These are phyloP conservation scores for Takifugu flavidus DNA, from an alignment of 2,113 vertebrate genomes.

Conservation along the genomic window DNA sequence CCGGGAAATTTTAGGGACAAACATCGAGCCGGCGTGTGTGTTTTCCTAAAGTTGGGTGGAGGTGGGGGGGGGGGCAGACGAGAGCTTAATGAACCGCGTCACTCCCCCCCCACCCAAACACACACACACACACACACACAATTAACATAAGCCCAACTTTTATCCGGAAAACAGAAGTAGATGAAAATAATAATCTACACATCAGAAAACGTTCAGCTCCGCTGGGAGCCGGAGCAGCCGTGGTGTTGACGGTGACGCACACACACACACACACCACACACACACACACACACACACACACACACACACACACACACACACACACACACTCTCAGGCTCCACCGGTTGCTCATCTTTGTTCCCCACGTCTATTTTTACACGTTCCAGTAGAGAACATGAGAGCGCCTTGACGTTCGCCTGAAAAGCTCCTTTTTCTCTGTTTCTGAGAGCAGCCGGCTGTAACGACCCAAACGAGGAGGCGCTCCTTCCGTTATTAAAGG, in stretches of 20 bases:
- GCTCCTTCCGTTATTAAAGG: no score
- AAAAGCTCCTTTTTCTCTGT: background rate
- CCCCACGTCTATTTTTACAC: constrained; percentile 57
- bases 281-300: constrained; percentile 43
- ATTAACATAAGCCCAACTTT: constrained; percentile 33
- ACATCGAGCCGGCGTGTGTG: background rate
- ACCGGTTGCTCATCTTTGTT: constrained; percentile 34
- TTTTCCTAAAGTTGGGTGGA: background rate
- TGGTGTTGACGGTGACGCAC: constrained; percentile 38
- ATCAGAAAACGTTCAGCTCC: constrained; percentile 26
- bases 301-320: constrained; percentile 38
- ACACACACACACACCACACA: constrained; percentile 44
- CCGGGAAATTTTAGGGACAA: background rate
- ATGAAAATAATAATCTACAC: constrained; percentile 31
- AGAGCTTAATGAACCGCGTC: constrained; percentile 22
- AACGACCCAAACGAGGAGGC: constrained; percentile 24
- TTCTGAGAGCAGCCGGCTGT: constrained; percentile 6
- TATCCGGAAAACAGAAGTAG: constrained; percentile 4
- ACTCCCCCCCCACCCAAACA: constrained; percentile 9
- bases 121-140: background rate
- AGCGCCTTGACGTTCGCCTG: constrained; percentile 27
- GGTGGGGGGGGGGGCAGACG: constrained; percentile 5
- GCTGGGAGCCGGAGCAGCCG: constrained; percentile 21
- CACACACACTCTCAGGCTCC: constrained; percentile 45
- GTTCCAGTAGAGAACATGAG: constrained; percentile 41